phyloP scores from a whole-genome alignment of 1,140 invertebrate genomes.

The Platorchestia sp. region DNA sequence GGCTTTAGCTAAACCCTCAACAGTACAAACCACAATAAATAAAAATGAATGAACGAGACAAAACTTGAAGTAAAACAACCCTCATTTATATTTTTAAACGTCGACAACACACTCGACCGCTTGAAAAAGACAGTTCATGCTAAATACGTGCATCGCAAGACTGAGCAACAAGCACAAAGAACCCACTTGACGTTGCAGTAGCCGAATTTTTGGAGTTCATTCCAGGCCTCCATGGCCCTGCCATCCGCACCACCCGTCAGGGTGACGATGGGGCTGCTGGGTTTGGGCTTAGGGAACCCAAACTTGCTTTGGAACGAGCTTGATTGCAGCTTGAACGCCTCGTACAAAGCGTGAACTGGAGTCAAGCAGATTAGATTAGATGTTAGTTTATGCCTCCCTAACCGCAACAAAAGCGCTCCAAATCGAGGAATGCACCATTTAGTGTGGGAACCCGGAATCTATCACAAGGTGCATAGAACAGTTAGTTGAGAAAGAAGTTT shows the following conservation, averaged over 20 bases:
- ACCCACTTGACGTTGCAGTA: constrained; percentile 28
- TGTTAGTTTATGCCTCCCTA: too few relatives aligned
- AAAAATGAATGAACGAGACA: too few relatives aligned
- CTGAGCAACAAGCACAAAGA: neutral
- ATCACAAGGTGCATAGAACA: too few relatives aligned
- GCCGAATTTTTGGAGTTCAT: constrained; percentile 13
- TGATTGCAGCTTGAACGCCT: constrained; percentile 44
- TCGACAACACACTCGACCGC: neutral
- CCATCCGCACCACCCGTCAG: neutral
- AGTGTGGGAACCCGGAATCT: too few relatives aligned
- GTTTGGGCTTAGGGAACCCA: constrained; percentile 30
- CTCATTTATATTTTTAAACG: neutral
- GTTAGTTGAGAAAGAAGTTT: too few relatives aligned
- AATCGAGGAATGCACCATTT: too few relatives aligned
- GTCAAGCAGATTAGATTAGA: too few relatives aligned
- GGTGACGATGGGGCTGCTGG: neutral
- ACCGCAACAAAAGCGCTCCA: too few relatives aligned
- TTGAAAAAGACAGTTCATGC: neutral
- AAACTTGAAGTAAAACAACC: neutral
- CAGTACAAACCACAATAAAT: too few relatives aligned
- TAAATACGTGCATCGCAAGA: neutral
- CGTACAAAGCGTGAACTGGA: neutral
- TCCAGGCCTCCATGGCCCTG: neutral
- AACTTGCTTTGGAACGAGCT: constrained; percentile 11
- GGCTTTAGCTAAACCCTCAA: too few relatives aligned